Evolutionary conservation across 2,888 invertebrate genomes (phyloP).

Genomic region (Scaptomyza reducta): DNA sequence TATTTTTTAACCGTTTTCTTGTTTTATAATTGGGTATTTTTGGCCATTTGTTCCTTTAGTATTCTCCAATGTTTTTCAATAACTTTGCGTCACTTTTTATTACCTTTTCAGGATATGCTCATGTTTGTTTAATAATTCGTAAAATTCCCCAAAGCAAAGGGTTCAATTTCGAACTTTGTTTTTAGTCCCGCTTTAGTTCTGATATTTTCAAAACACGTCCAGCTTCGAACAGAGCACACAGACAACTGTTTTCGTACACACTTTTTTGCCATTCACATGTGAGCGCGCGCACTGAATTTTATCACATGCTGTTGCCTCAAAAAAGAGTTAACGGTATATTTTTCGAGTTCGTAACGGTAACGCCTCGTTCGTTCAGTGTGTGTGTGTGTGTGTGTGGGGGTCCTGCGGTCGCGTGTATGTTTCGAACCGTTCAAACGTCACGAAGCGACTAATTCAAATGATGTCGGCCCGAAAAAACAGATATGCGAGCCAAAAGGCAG

Average conservation of each 20-base stretch:
- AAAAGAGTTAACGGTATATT: conserved; percentile 55
- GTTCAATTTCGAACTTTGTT: neutral
- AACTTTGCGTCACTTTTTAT: neutral
- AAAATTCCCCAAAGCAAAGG: conserved; percentile 6
- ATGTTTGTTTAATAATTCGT: neutral
- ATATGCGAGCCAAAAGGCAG: conserved; percentile 59
- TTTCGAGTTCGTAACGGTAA: conserved; percentile 36
- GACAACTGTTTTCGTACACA: conserved; percentile 47
- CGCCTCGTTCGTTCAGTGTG: conserved; percentile 27
- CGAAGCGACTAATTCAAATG: conserved; percentile 84
- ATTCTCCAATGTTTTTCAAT: neutral
- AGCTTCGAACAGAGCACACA: conserved; percentile 34
- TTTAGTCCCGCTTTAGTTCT: conserved; percentile 15
- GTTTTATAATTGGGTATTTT: neutral
- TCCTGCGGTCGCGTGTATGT: conserved; percentile 80
- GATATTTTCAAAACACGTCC: conserved; percentile 41
- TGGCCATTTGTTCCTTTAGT: neutral
- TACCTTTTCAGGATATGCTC: conserved; percentile 14
- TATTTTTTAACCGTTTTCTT: neutral
- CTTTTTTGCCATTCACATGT: conserved; percentile 54
- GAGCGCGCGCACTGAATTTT: conserved; percentile 36
- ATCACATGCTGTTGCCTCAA: conserved; percentile 37
- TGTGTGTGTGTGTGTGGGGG: conserved; percentile 29
- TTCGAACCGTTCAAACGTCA: conserved; percentile 85
- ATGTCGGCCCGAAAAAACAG: conserved; percentile 82